phyloP scores from a whole-genome alignment of 1,140 invertebrate species.

The Leptopilina clavipes region DNA sequence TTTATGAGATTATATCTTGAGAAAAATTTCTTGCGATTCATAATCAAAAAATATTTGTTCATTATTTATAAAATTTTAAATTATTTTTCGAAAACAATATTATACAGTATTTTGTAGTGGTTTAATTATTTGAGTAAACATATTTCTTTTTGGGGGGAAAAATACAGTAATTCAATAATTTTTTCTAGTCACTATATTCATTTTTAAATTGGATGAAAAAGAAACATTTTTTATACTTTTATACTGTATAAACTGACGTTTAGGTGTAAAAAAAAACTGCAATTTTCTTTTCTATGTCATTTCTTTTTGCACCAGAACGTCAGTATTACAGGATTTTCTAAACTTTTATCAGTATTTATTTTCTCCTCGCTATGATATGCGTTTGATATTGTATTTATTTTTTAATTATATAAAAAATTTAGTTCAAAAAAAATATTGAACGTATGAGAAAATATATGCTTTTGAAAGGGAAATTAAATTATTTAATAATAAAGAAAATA shows the following conservation, averaged over 20 bases:
- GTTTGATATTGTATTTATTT: conserved; percentile 8
- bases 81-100: background rate
- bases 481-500: too few species aligned
- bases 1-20: background rate
- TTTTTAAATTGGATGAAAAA: background rate
- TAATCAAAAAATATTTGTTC: background rate
- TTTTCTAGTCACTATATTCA: background rate
- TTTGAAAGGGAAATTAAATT: too few species aligned
- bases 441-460: background rate
- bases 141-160: background rate
- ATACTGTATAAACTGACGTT: background rate
- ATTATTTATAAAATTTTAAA: background rate
- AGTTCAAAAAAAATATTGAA: background rate
- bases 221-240: background rate
- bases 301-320: background rate
- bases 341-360: conserved; percentile 5
- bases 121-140: background rate
- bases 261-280: background rate
- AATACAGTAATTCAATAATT: background rate
- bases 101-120: background rate
- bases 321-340: background rate
- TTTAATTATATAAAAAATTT: background rate
- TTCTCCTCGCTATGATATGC: background rate
- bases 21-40: background rate
- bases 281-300: background rate